Evolutionary conservation across 37 sponge, comb jelly and placozoan genomes (phyloP).

Genomic region (Ephydatia muelleri): DNA sequence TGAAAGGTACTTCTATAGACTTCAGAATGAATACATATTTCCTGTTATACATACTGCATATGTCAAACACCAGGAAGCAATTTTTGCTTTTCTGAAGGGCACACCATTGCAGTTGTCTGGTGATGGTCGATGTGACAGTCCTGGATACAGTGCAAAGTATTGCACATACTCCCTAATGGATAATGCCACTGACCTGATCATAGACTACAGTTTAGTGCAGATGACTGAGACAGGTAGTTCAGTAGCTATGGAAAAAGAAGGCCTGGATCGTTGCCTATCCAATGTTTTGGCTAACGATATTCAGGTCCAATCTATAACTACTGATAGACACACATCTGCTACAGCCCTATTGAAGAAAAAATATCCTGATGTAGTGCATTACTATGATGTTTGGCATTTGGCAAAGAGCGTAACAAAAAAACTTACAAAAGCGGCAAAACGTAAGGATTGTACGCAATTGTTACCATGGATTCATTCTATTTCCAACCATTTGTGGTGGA

Average conservation of each 20-base stretch:
- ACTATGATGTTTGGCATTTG: constrained; percentile 48
- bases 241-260: constrained; percentile 41
- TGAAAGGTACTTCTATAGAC: constrained; percentile 2
- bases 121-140: constrained; percentile 19
- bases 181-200: not conserved
- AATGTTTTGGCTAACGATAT: constrained; percentile 4
- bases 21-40: constrained; percentile 7
- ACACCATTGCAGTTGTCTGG: not conserved
- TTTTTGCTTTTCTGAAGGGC: not conserved
- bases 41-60: not conserved
- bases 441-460: constrained; percentile 1
- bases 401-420: constrained; percentile 25
- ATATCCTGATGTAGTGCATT: constrained; percentile 18
- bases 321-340: constrained; percentile 15
- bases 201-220: constrained; percentile 22
- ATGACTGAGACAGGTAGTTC: constrained; percentile 38
- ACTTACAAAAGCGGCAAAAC: not conserved
- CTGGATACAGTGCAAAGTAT: constrained; percentile 8
- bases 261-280: constrained; percentile 10
- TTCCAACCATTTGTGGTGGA: no score
- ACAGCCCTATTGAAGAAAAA: constrained; percentile 4
- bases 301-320: not conserved
- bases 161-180: constrained; percentile 17
- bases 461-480: no score
- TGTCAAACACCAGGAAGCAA: not conserved